Base-by-base conservation (phyloP, 64 coral and sea anemone species). In the Hydrozoanthus tunicans region DNA sequence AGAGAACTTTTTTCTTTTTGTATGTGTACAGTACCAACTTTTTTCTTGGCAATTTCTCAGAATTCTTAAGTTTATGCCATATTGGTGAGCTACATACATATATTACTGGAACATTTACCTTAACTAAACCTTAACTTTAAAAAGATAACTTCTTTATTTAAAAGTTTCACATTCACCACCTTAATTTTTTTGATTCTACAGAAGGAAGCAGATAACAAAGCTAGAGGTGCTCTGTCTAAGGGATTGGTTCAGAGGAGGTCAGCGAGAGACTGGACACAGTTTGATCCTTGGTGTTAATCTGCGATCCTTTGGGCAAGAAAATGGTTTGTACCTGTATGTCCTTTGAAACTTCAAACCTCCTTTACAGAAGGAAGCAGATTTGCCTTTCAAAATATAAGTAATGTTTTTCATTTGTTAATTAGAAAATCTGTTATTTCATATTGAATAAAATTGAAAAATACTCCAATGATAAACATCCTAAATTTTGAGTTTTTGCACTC, bases 211-310 rank as follows among this genome's bases (percentile, higher is more conserved):
- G 32, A 64, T 99, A 11, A 90, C 81, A 71, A 92, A 59, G 64
- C 61, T 99, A 12, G 90, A 95, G 62, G 90, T 99, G 61, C 59
- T 99, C 17, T 99, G 96, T 59, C 92, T 86, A 53, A 89, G 96
- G 54, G 94, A 99, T 84, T 67, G 92, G 55, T 82, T 93, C 55
- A 85, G 96, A 59, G 92, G 81, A 54, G 96, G 94, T 53, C 69
- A 64, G 24, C 91, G 96, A 82, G 96, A 99, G 52, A 94, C 93
- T 24, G 79, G 74, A 15, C 96, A 99, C 58, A 99, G 96, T 83
- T 58, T 99, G 78, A 75, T 99, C 10, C 24, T 99, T 43, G 73
- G 95, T 93, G 78, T 95, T 62, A 93, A 70, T 58, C 78, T 95
- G 43, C 88, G 90, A 58, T 59, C 86, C 51, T 92, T 80, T 79